These are phyloP conservation scores for Zosterops japonicus DNA, from an alignment of 2,113 vertebrate species.

Conservation along the genomic window DNA sequence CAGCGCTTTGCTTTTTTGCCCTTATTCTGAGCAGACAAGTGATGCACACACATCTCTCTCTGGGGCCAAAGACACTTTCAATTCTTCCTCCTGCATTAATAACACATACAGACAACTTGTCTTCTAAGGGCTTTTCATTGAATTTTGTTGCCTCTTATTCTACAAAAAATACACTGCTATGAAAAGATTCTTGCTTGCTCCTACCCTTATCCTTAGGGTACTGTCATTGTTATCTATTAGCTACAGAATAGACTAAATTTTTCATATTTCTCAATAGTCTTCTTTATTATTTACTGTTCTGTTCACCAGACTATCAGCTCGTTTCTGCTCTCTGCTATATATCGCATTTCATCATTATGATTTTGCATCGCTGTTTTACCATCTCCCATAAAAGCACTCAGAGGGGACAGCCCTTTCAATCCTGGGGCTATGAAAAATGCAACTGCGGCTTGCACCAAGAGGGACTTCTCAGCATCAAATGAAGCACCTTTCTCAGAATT, in stretches of 20 bases:
- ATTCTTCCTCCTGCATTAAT: constrained; percentile 13
- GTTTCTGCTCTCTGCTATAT: neutral
- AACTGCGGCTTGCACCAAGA: neutral
- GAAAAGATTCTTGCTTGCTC: constrained; percentile 14
- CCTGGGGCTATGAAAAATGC: neutral
- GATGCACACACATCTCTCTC: neutral
- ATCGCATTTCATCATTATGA: fast-evolving
- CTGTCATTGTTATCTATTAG: constrained; percentile 6
- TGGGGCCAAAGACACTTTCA: neutral
- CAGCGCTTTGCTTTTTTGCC: neutral
- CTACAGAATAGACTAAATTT: neutral
- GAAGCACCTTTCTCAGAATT: neutral
- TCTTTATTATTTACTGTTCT: constrained; percentile 24
- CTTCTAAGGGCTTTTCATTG: constrained; percentile 3
- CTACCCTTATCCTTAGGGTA: neutral
- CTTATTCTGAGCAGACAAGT: neutral
- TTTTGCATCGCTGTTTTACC: neutral
- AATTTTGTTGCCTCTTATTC: constrained; percentile 1
- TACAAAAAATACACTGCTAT: neutral
- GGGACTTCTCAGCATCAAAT: neutral
- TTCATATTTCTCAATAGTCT: neutral
- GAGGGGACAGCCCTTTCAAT: neutral
- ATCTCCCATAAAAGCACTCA: neutral
- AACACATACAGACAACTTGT: constrained; percentile 4
- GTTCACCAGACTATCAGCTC: neutral